Evolutionary conservation across 2,113 vertebrate species (phyloP).

Genomic region (Morphnarchus princeps): DNA sequence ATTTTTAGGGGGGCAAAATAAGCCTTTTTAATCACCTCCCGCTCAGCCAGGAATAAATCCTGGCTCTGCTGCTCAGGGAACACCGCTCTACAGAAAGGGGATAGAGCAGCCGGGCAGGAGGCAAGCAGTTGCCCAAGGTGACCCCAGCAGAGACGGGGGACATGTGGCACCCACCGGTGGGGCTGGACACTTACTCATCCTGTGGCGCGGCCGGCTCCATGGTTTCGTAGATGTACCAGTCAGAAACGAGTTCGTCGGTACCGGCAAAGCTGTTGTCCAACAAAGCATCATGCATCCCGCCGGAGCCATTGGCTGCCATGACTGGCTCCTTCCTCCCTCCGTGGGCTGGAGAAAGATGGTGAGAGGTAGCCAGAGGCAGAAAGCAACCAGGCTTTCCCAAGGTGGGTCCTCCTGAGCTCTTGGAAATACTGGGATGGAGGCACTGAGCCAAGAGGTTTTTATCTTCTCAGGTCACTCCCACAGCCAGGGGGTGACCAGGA

Average conservation of each 20-base stretch:
- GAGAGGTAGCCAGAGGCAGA: not conserved
- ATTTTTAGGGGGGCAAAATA: not conserved
- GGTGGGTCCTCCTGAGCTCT: not conserved
- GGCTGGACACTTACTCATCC: slow-evolving; percentile 60
- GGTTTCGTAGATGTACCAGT: slow-evolving; percentile 72
- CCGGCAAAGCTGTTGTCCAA: not conserved
- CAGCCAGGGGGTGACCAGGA: not conserved
- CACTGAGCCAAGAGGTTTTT: not conserved
- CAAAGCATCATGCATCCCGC: not conserved
- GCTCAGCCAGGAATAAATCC: fast-evolving
- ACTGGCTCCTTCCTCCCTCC: not conserved
- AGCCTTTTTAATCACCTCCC: not conserved
- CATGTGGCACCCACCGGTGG: fast-evolving
- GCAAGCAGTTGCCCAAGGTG: not conserved
- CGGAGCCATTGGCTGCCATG: slow-evolving; percentile 27
- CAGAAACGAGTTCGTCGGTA: not conserved
- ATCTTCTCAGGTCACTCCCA: not conserved
- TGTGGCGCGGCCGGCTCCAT: not conserved
- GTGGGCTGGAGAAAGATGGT: not conserved
- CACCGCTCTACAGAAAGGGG: not conserved
- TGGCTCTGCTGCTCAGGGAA: not conserved
- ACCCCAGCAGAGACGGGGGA: not conserved
- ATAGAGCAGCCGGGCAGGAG: not conserved
- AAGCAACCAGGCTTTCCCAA: not conserved
- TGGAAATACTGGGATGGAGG: not conserved